Conservation (phyloP, 2,888 invertebrate genomes). For the Drosophila lutescens region DNA sequence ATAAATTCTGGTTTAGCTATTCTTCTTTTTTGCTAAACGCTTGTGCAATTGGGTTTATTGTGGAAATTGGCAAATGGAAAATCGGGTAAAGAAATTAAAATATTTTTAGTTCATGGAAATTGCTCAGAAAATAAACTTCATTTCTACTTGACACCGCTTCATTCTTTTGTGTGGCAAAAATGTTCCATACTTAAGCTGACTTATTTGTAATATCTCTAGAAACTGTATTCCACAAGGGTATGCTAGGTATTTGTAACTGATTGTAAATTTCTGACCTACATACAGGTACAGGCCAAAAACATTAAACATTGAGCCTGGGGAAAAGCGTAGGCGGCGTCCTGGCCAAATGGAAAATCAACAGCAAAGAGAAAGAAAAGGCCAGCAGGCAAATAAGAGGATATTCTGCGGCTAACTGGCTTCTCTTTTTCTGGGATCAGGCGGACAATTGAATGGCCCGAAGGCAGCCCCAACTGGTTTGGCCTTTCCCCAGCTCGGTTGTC, state of each 20-base stretch:
- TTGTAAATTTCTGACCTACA: conserved; percentile 33
- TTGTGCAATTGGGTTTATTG: conserved; percentile 8
- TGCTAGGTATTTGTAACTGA: conserved; percentile 23
- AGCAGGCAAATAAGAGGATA: conserved; percentile 41
- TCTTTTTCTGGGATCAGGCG: conserved; percentile 47
- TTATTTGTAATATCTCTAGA: conserved; percentile 36
- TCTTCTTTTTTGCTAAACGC: background rate
- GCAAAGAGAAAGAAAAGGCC: conserved; percentile 43
- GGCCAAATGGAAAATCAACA: conserved; percentile 45
- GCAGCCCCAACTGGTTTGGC: conserved; percentile 29
- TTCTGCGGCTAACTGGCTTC: conserved; percentile 19
- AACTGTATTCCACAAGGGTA: conserved; percentile 1
- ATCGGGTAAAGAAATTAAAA: too few relatives aligned
- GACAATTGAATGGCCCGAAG: conserved; percentile 57
- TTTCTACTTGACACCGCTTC: background rate
- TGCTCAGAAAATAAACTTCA: background rate
- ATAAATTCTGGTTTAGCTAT: conserved; percentile 29
- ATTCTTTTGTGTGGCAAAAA: conserved; percentile 9
- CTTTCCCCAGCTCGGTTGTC: conserved; percentile 23
- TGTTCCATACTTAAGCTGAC: conserved; percentile 3
- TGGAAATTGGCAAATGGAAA: background rate
- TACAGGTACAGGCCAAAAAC: conserved; percentile 33
- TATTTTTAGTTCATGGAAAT: background rate
- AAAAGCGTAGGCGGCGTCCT: conserved; percentile 12
- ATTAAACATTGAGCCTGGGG: conserved; percentile 35